Evolutionary conservation across 1,140 invertebrate genomes (phyloP), one percentile per base, ranked within the genome.

Genomic region (Drosophila dunni): DNA sequence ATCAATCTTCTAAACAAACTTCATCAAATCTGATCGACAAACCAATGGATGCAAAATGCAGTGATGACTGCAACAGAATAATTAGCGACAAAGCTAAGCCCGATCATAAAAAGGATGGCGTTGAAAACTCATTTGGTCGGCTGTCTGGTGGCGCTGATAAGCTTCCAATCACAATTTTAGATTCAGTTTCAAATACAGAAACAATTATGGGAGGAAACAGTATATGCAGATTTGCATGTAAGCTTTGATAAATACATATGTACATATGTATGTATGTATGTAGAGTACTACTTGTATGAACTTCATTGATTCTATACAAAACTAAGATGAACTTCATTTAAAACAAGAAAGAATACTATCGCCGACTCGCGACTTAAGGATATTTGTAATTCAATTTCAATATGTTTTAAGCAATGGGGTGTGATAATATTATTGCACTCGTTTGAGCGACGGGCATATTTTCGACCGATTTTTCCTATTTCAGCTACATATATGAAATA

Each of bases 121-220:
- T 29, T 29, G 8, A 50, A 15, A 48, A 50, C 7, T 29, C 71
- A 5, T 13, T 17, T 44, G n/a, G n/a, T 48, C 80, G 84, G 5
- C 50, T 89, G 2, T n/a, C 68, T 5, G 85, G 84, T 44, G 84
- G 84, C 17, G 78, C 85, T 10, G 84, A 88, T 33, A 80, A 56
- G 51, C 33, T 1, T 10, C 10, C 45, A 3, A 20, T n/a, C 34
- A 46, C 38, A 6, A 51, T 60, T 10, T 63, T 69, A 9, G 63
- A 29, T 7, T 80, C 73, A 5, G 54, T 83, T 40, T 88, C 83
- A 10, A 84, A 88, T 38, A 74, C 83, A 13, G 83, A 88, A 48
- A 88, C 84, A 0, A 60, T 88, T 33, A 69, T 88, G 53, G 84
- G 80, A 29, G 58, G 62, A 1, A 79, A 88, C 17, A 67, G 61